These are phyloP conservation scores for Podabrus alpinus DNA, from an alignment of 2,888 invertebrate species.

Conservation along the genomic window DNA sequence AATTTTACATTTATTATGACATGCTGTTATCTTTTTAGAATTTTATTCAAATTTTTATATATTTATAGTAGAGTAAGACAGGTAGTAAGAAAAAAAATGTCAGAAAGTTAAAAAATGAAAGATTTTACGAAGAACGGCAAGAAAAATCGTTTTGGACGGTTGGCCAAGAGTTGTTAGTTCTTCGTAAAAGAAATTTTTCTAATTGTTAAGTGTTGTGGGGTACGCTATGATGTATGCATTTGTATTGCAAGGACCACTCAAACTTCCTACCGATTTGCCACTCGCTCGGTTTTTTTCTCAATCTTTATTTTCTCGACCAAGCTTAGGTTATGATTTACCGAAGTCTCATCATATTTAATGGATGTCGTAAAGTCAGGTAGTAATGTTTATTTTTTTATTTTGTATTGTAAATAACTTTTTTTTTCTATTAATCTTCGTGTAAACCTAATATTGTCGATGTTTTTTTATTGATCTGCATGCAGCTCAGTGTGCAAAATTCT, in stretches of 20 bases:
- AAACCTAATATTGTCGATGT: constrained; percentile 35
- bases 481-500: constrained; percentile 45
- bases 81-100: constrained; percentile 1
- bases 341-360: constrained; percentile 40
- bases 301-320: constrained; percentile 34
- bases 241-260: constrained; percentile 80
- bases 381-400: constrained; percentile 38
- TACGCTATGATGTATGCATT: constrained; percentile 58
- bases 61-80: constrained; percentile 3
- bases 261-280: constrained; percentile 65
- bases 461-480: constrained; percentile 45
- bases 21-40: constrained; percentile 21
- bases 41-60: constrained; percentile 15
- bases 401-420: constrained; percentile 35
- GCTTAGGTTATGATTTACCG: constrained; percentile 30
- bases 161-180: background rate
- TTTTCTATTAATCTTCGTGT: constrained; percentile 29
- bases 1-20: constrained; percentile 11
- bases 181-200: constrained; percentile 23
- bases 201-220: constrained; percentile 54
- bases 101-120: background rate
- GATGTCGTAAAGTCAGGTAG: constrained; percentile 42
- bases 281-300: constrained; percentile 52
- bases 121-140: background rate
- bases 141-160: background rate